phyloP scores from a whole-genome alignment of 2,888 invertebrate genomes.

The Gisinianus flammeolus region DNA sequence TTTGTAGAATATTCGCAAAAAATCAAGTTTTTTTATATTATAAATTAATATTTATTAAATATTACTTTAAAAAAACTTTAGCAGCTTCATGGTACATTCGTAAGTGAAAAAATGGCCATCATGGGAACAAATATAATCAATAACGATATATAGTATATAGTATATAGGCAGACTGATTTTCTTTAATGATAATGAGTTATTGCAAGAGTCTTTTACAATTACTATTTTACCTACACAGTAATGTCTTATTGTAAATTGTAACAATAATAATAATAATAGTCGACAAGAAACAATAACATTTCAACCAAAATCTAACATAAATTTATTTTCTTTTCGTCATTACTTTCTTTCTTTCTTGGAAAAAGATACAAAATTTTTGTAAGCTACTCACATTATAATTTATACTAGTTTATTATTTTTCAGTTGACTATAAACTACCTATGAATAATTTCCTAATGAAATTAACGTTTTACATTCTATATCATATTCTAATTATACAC shows the following conservation, averaged over 20 bases:
- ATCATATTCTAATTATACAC: slow-evolving; percentile 21
- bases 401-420: not conserved
- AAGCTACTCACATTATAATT: not conserved
- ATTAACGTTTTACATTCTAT: slow-evolving; percentile 9
- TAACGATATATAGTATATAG: not conserved
- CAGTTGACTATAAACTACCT: not conserved
- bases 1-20: too few species aligned
- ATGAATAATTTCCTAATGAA: not conserved
- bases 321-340: slow-evolving; percentile 23
- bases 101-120: slow-evolving; percentile 24
- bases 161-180: slow-evolving; percentile 11
- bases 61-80: too few species aligned
- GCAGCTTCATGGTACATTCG: not conserved
- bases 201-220: slow-evolving; percentile 25
- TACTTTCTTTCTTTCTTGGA: slow-evolving; percentile 15
- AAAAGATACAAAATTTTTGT: slow-evolving; percentile 35
- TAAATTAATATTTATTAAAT: too few species aligned
- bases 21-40: too few species aligned
- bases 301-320: not conserved
- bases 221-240: not conserved
- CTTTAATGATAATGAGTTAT: slow-evolving; percentile 28
- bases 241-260: slow-evolving; percentile 12
- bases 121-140: slow-evolving; percentile 6
- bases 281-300: not conserved
- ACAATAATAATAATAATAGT: too few species aligned